Evolutionary conservation across 2,888 invertebrate genomes (phyloP).

Genomic region (Pegoplata infirma): DNA sequence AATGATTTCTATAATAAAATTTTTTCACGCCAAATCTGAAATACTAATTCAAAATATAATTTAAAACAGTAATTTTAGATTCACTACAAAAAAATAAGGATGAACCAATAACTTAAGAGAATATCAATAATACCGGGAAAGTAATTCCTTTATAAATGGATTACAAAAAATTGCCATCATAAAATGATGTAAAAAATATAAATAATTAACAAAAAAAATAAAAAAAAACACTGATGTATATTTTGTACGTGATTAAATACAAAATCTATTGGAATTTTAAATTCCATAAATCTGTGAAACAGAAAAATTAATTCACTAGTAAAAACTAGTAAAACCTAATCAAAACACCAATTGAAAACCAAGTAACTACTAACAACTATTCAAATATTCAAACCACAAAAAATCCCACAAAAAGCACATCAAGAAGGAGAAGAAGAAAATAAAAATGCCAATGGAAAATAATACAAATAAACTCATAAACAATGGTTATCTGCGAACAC

Average conservation of each 20-base stretch:
- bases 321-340: neutral
- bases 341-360: constrained; percentile 7
- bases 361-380: constrained; percentile 7
- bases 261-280: constrained; percentile 16
- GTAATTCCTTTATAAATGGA: neutral
- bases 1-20: no score
- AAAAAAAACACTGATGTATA: constrained; percentile 14
- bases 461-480: constrained; percentile 70
- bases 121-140: neutral
- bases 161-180: neutral
- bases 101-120: neutral
- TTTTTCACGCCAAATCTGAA: no score
- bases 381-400: constrained; percentile 11
- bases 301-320: constrained; percentile 7
- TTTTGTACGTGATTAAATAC: neutral
- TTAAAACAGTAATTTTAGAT: neutral
- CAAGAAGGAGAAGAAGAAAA: constrained; percentile 8
- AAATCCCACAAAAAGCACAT: constrained; percentile 7
- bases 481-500: constrained; percentile 76
- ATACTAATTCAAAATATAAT: neutral
- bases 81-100: neutral
- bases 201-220: neutral
- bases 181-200: constrained; percentile 5
- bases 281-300: constrained; percentile 27
- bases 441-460: constrained; percentile 63